Conservation (phyloP, 2,888 invertebrate species). For the Pammene fasciana region DNA sequence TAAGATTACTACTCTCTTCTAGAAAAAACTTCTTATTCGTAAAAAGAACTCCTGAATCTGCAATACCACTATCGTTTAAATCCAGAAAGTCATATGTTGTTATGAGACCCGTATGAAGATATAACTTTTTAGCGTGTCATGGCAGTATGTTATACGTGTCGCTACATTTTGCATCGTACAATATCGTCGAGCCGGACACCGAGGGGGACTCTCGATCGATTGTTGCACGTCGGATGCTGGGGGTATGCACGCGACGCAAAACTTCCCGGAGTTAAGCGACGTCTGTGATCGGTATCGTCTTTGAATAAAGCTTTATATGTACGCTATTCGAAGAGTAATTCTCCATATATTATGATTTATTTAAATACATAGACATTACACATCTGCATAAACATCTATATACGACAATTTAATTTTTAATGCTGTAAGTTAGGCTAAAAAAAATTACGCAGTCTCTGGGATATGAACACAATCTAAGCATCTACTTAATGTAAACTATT, state of each 20-base stretch:
- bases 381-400: background rate
- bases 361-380: background rate
- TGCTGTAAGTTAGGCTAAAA: no score
- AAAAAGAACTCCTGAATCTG: no score
- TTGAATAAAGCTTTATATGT: conserved; percentile 6
- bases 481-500: no score
- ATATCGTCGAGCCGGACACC: conserved; percentile 11
- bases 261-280: conserved; percentile 11
- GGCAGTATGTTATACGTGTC: background rate
- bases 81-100: no score
- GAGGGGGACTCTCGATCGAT: conserved; percentile 30
- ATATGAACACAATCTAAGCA: no score
- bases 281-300: background rate
- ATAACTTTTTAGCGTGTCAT: background rate
- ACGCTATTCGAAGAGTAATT: background rate
- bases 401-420: no score
- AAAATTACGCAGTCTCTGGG: no score
- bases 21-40: no score
- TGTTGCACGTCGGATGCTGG: conserved; percentile 29
- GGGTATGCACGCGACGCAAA: conserved; percentile 25
- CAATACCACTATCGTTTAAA: no score
- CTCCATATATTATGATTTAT: background rate
- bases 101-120: no score
- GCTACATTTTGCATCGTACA: conserved; percentile 29
- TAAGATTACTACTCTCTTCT: no score